Evolutionary conservation across 2,797 vertebrate species (phyloP).

Genomic region (Intellagama lesueurii): DNA sequence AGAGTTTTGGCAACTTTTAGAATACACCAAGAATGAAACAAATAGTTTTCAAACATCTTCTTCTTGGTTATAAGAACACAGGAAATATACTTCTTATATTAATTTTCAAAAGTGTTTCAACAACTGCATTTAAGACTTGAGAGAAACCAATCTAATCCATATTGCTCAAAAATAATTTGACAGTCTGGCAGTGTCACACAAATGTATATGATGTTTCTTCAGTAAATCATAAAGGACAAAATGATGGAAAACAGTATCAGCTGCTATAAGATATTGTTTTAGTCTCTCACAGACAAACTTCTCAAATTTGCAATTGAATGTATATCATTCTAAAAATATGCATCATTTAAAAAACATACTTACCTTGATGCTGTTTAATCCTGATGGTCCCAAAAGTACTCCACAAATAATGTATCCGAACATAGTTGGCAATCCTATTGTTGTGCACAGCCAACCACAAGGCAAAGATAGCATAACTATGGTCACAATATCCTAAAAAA

Average conservation of each 20-base stretch:
- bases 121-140: not conserved
- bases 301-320: not conserved
- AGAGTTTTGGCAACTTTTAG: not conserved
- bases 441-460: constrained; percentile 93
- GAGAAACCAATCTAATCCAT: not conserved
- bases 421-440: constrained; percentile 93
- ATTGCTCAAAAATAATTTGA: not conserved
- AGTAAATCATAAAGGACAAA: not conserved
- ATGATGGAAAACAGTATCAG: no score
- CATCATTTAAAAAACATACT: not conserved
- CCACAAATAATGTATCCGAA: constrained; percentile 97
- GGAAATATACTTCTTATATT: not conserved
- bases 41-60: not conserved
- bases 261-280: not conserved
- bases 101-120: not conserved
- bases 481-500: constrained; percentile 89
- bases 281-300: not conserved
- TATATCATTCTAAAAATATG: not conserved
- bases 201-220: not conserved
- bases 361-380: constrained; percentile 96
- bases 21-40: not conserved
- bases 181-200: not conserved
- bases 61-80: not conserved
- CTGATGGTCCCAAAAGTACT: constrained; percentile 96
- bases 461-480: constrained; percentile 95